A percentile compares a stretch with the other conserved stretches of the same genome.
These are phyloP conservation scores for Volucella inanis DNA, from an alignment of 2,888 invertebrate species.

Conservation along the genomic window DNA sequence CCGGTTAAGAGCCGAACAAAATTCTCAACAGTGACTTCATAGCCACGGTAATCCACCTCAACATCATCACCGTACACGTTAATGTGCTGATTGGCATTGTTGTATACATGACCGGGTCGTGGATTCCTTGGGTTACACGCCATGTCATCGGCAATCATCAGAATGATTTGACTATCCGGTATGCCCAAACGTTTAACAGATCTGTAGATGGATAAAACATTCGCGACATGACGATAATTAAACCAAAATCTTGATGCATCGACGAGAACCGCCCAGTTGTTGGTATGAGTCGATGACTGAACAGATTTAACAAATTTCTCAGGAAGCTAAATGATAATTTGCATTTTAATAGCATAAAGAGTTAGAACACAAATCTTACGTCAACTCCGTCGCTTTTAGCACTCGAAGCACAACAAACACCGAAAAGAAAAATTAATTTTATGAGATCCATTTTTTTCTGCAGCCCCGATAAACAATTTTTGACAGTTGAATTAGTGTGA, in stretches of 20 bases:
- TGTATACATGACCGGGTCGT: conserved; percentile 97
- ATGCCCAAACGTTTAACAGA: conserved; percentile 99
- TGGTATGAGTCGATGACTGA: conserved; percentile 88
- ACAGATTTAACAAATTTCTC: conserved; percentile 80
- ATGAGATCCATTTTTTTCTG: conserved; percentile 5
- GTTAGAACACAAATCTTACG: background rate
- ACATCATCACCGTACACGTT: conserved; percentile 99
- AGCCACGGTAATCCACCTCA: conserved; percentile 98
- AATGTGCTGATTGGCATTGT: conserved; percentile 98
- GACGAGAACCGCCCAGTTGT: conserved; percentile 99
- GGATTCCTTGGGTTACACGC: conserved; percentile 99
- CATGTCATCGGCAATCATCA: conserved; percentile 99
- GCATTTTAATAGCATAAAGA: background rate
- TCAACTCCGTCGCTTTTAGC: background rate
- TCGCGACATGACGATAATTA: conserved; percentile 99
- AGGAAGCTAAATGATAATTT: conserved; percentile 77
- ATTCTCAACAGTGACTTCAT: conserved; percentile 98
- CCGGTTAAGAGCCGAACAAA: conserved; percentile 98
- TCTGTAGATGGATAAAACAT: conserved; percentile 98
- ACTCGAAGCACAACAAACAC: background rate
- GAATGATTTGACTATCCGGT: conserved; percentile 98
- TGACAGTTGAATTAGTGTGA: conserved; percentile 3
- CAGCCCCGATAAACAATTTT: conserved; percentile 20
- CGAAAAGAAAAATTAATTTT: conserved; percentile 1
- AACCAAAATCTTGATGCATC: conserved; percentile 99